Percentiles rank a stretch among this genome's conserved stretches.
These are phyloP conservation scores for Eulemur coronatus DNA, from an alignment of 2,797 vertebrate species.

Conservation along the genomic window DNA sequence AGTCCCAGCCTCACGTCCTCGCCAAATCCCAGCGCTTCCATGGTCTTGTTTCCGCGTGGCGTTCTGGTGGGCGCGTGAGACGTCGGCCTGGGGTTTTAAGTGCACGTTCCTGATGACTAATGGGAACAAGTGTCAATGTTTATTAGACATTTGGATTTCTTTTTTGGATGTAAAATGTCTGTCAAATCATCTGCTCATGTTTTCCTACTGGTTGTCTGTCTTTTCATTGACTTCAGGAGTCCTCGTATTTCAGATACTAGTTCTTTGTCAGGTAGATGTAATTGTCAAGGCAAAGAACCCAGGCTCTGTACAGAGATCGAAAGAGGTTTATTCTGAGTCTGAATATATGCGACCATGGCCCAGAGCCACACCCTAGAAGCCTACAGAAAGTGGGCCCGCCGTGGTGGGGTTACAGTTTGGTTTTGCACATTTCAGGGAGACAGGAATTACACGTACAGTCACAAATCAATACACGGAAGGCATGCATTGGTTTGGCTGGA, in stretches of 20 bases:
- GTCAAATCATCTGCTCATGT: too few species aligned
- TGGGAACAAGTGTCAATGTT: accelerated
- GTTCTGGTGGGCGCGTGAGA: accelerated
- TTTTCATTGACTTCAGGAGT: background rate
- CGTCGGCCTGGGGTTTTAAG: accelerated
- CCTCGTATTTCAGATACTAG: background rate
- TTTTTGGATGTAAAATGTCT: accelerated
- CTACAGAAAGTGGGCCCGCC: background rate
- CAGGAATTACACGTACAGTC: background rate
- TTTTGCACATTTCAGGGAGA: background rate
- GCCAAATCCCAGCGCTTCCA: accelerated
- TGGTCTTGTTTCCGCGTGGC: background rate
- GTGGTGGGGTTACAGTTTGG: background rate
- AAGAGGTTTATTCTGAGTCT: background rate
- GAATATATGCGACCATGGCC: background rate
- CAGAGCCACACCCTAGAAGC: background rate
- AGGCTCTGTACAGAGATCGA: background rate
- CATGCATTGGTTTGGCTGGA: background rate
- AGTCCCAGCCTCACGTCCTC: accelerated
- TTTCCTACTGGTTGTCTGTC: background rate
- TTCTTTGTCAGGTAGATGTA: too few species aligned
- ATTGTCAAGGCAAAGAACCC: background rate
- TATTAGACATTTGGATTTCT: accelerated
- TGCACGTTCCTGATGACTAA: accelerated
- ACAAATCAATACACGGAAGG: background rate